Evolutionary conservation across 2,888 invertebrate genomes (phyloP), one percentile per base, ranked within the genome.

Genomic region (Heliconius cydno): DNA sequence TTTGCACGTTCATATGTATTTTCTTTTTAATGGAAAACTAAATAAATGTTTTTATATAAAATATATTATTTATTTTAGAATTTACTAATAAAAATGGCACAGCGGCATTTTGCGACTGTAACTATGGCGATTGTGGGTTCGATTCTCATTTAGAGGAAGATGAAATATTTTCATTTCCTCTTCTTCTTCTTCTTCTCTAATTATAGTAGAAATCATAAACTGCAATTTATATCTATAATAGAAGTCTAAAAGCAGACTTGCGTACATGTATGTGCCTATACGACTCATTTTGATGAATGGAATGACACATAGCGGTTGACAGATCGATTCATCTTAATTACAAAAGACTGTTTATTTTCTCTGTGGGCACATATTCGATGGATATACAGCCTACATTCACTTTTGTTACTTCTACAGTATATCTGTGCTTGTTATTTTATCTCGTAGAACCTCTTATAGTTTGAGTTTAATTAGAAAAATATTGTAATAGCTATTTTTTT

Each of bases 281-380:
- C 28, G 19, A 68, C 68, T 30, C n/a, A 38, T 38, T 68, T 68
- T 68, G 68, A 68, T 68, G 68, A 28, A 68, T 68, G 68, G 68
- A 68, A 68, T 68, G 41, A 25, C 12, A 38, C 38, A 38, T 15
- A 68, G 68, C 41, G 68, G 38, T 68, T 68, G 68, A 25, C 68
- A n/a, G n/a, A 68, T 41, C 68, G 68, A 41, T 68, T 68, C 41
- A 41, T 68, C 68, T 68, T 68, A 68, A 68, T 68, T 68, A 68
- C n/a, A 41, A 68, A 41, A 41, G 68, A n/a, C 28, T 68, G 38
- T 38, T 41, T 68, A 68, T 68, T 68, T 34, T 41, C 12, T 68
- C 13, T n/a, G 13, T 25, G 15, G n/a, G 22, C 34, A 38, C n/a
- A 68, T 12, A 13, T 68, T 22, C 12, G 34, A 12, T 38, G 67